These are phyloP conservation scores for Cynopterus brachyotis DNA, from an alignment of 2,113 vertebrate genomes.

Conservation along the genomic window DNA sequence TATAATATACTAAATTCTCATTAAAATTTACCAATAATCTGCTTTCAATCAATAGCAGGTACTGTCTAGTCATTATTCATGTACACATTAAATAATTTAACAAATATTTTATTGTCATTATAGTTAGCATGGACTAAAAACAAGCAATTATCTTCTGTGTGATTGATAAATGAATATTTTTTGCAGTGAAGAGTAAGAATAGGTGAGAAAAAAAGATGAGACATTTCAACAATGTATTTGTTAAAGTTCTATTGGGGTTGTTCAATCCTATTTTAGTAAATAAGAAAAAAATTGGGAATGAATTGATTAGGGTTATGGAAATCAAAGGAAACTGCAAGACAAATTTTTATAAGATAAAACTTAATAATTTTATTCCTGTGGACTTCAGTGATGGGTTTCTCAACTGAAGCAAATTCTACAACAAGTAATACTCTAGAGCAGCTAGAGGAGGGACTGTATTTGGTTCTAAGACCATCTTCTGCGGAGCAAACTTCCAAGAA, in stretches of 20 bases:
- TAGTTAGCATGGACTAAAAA: not conserved
- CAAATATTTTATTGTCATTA: not conserved
- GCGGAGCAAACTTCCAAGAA: not conserved
- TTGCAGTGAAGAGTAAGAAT: not conserved
- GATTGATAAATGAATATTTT: not conserved
- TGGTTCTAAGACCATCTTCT: not conserved
- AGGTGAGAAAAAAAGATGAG: not conserved
- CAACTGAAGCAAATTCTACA: not conserved
- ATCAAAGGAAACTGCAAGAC: not conserved
- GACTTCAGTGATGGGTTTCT: not conserved
- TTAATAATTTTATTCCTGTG: not conserved
- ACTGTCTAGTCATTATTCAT: not conserved
- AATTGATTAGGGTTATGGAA: not conserved
- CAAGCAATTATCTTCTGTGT: not conserved
- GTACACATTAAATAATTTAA: not conserved
- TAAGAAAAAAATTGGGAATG: not conserved
- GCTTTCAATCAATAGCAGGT: not conserved
- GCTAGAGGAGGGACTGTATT: accelerated
- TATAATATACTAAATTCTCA: not conserved
- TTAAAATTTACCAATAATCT: not conserved
- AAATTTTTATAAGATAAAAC: not conserved
- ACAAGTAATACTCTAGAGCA: not conserved
- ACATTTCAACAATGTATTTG: not conserved
- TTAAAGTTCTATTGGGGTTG: not conserved
- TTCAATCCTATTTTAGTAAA: not conserved